phyloP scores from a whole-genome alignment of 2,113 vertebrate genomes.

The Galemys pyrenaicus region DNA sequence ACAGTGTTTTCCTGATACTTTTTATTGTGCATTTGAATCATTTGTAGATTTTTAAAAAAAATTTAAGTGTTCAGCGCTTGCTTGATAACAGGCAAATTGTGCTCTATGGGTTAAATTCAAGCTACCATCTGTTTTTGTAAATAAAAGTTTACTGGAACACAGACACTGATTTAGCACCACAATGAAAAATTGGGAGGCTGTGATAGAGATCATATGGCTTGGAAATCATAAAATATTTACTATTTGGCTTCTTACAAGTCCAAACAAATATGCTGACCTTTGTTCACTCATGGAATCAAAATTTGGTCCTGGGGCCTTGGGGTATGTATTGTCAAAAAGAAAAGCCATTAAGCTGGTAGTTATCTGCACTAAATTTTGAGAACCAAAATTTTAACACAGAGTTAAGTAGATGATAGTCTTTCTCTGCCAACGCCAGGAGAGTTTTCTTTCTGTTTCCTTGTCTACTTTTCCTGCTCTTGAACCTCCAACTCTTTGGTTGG shows the following conservation, averaged over 20 bases:
- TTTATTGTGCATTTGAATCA: slow-evolving; percentile 21
- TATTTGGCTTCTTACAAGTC: not conserved
- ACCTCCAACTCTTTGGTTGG: not conserved
- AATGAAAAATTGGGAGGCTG: not conserved
- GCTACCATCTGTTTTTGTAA: not conserved
- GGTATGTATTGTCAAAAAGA: not conserved
- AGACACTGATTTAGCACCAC: not conserved
- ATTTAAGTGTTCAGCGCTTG: not conserved
- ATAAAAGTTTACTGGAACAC: not conserved
- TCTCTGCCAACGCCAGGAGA: not conserved
- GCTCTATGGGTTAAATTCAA: not conserved
- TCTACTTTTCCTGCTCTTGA: not conserved
- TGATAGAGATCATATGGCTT: not conserved
- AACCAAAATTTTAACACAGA: slow-evolving; percentile 15
- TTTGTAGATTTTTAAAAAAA: not conserved
- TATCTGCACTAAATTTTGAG: slow-evolving; percentile 5
- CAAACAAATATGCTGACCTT: not conserved
- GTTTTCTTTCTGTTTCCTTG: too few species aligned
- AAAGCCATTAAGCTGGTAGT: not conserved
- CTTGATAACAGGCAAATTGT: not conserved
- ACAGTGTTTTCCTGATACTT: not conserved
- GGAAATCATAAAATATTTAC: not conserved
- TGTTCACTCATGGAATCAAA: not conserved
- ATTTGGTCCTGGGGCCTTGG: not conserved
- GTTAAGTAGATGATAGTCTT: not conserved